A percentile compares a stretch with the other conserved stretches of the same genome.
These are phyloP conservation scores for Dicrostonyx torquatus DNA, from an alignment of 2,797 vertebrate genomes.

Conservation along the genomic window DNA sequence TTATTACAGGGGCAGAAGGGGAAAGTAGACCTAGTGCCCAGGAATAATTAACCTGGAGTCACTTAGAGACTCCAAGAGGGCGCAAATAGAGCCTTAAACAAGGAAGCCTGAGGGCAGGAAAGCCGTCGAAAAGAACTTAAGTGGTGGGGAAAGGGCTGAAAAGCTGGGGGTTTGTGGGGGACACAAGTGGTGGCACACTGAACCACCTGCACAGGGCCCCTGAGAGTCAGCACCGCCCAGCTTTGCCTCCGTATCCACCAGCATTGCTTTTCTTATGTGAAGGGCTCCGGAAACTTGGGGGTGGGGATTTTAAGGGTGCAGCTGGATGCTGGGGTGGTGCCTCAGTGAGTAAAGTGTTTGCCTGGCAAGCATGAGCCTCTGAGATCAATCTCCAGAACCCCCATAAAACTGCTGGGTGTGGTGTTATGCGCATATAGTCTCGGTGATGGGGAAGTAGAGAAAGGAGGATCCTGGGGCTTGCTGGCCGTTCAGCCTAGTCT, in stretches of 20 bases:
- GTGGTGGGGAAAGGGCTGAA: neutral
- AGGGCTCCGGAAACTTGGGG: accelerated
- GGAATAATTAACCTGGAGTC: neutral
- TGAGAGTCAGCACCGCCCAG: accelerated
- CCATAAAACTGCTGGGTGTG: neutral
- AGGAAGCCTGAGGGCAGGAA: neutral
- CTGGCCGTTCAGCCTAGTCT: neutral
- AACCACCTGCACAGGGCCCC: accelerated
- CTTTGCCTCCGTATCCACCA: neutral
- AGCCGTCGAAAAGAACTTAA: neutral
- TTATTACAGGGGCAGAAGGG: neutral
- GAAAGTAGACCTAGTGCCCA: accelerated
- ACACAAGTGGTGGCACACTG: accelerated
- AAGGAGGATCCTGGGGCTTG: neutral
- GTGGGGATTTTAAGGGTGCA: too few relatives aligned
- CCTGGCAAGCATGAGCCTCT: neutral
- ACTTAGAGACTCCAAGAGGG: neutral
- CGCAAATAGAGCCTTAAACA: neutral
- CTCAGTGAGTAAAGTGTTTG: neutral
- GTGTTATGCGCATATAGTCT: accelerated
- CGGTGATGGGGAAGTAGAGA: too few relatives aligned
- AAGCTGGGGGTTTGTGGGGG: accelerated
- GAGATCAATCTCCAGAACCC: neutral
- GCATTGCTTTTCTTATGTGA: accelerated
- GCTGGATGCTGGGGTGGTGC: neutral